Evolutionary conservation across 2,888 invertebrate genomes (phyloP).

Genomic region (Alcis repandata): DNA sequence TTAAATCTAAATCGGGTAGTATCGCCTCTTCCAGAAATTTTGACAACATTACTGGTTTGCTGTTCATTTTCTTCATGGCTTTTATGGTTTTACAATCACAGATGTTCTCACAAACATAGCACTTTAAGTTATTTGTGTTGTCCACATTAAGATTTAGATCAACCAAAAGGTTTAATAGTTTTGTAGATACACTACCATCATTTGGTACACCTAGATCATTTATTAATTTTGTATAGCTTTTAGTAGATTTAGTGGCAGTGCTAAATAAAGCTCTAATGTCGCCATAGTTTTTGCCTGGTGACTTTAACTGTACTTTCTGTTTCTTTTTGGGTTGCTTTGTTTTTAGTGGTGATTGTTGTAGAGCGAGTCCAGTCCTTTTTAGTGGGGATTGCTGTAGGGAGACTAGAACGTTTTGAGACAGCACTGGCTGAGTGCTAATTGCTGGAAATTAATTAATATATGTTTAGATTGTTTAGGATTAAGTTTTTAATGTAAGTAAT

Average conservation of each 20-base stretch:
- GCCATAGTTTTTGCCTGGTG: slow-evolving; percentile 75
- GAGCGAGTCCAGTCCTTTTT: no score
- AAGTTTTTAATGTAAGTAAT: no score
- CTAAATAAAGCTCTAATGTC: slow-evolving; percentile 87
- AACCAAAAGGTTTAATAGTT: slow-evolving; percentile 74
- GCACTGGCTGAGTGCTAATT: slow-evolving; percentile 15
- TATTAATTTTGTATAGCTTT: slow-evolving; percentile 78
- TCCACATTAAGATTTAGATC: slow-evolving; percentile 77
- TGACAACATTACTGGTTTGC: slow-evolving; percentile 46
- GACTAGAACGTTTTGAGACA: slow-evolving; percentile 41
- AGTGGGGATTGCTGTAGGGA: slow-evolving; percentile 44
- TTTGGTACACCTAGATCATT: slow-evolving; percentile 74
- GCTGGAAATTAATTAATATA: slow-evolving; percentile 3
- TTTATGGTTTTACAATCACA: slow-evolving; percentile 73
- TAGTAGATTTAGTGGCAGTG: slow-evolving; percentile 77
- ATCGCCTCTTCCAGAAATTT: slow-evolving; percentile 56
- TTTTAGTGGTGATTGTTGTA: slow-evolving; percentile 49
- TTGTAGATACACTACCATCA: slow-evolving; percentile 69
- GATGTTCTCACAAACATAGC: slow-evolving; percentile 77
- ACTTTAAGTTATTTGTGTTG: slow-evolving; percentile 54
- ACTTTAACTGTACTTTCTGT: slow-evolving; percentile 60
- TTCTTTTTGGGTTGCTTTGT: slow-evolving; percentile 67
- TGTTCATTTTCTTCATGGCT: slow-evolving; percentile 51
- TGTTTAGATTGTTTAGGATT: no score
- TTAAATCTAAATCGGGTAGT: slow-evolving; percentile 70